A percentile compares a stretch with the other conserved stretches of the same genome.
Conservation (phyloP, 1,140 invertebrate species). For the Papilio helenus region DNA sequence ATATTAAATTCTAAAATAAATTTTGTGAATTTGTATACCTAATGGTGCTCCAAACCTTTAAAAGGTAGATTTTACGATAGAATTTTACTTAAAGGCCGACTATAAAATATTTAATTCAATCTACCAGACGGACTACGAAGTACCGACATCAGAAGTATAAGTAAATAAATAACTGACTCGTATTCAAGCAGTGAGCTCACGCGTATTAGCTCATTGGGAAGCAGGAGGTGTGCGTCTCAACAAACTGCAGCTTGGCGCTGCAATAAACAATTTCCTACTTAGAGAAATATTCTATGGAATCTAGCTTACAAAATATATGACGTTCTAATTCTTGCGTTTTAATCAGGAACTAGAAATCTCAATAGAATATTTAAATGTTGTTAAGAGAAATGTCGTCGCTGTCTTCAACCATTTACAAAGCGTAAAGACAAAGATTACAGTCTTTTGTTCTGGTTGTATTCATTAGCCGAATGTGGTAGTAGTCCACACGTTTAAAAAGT, state of each 20-base stretch:
- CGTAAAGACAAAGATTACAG: conserved; percentile 49
- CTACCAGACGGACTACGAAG: neutral
- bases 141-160: conserved; percentile 10
- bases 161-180: conserved; percentile 27
- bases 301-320: neutral
- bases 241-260: conserved; percentile 7
- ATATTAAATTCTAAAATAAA: too few relatives aligned
- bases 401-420: neutral
- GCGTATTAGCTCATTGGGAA: conserved; percentile 24
- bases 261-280: conserved; percentile 19
- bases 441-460: conserved; percentile 74
- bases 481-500: conserved; percentile 71
- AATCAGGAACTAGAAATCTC: neutral
- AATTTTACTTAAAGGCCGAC: neutral
- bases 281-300: neutral
- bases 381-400: neutral
- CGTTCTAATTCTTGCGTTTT: neutral
- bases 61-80: neutral
- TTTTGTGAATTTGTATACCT: neutral
- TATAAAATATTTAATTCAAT: conserved; percentile 17
- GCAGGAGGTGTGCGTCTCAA: conserved; percentile 28
- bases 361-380: neutral
- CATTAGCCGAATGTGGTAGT: conserved; percentile 76
- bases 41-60: neutral
- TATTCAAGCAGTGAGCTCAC: conserved; percentile 31